Evolutionary conservation across 37 sponge, comb jelly and placozoan genomes (phyloP).

Genomic region (Beroe ovata): DNA sequence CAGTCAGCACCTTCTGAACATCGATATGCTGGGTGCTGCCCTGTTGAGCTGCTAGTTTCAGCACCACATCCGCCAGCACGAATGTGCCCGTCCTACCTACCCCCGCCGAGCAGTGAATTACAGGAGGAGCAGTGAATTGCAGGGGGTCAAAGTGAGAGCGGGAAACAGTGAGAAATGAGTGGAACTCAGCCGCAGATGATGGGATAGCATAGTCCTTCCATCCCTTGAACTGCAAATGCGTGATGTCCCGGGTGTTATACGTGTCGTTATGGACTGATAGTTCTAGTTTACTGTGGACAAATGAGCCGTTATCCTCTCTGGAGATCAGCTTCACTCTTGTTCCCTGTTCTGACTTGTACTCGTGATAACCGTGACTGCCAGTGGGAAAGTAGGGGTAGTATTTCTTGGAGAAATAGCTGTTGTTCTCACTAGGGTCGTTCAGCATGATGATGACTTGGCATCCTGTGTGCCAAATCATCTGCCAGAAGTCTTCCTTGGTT

Average conservation of each 20-base stretch:
- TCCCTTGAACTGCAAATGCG: constrained; percentile 6
- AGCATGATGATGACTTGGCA: constrained; percentile 29
- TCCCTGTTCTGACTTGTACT: neutral
- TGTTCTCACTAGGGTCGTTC: constrained; percentile 24
- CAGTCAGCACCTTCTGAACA: constrained; percentile 71
- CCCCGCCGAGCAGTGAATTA: constrained; percentile 39
- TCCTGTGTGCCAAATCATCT: neutral
- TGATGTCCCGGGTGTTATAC: neutral
- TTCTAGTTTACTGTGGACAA: neutral
- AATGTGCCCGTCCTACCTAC: constrained; percentile 49
- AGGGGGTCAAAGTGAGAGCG: neutral
- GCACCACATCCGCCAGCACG: constrained; percentile 47
- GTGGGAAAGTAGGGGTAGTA: constrained; percentile 28
- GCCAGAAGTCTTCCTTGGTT: constrained; percentile 34
- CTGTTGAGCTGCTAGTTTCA: neutral
- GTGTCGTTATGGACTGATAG: neutral
- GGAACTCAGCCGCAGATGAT: constrained; percentile 6
- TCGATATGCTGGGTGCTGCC: constrained; percentile 55
- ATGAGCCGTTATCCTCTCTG: neutral
- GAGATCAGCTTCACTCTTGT: neutral
- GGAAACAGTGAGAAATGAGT: neutral
- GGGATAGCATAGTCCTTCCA: constrained; percentile 47
- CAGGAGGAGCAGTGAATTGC: neutral
- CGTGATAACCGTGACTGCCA: neutral
- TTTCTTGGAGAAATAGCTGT: neutral